phyloP scores from a whole-genome alignment of 2,797 vertebrate genomes.

The Phoxinus dragarum region DNA sequence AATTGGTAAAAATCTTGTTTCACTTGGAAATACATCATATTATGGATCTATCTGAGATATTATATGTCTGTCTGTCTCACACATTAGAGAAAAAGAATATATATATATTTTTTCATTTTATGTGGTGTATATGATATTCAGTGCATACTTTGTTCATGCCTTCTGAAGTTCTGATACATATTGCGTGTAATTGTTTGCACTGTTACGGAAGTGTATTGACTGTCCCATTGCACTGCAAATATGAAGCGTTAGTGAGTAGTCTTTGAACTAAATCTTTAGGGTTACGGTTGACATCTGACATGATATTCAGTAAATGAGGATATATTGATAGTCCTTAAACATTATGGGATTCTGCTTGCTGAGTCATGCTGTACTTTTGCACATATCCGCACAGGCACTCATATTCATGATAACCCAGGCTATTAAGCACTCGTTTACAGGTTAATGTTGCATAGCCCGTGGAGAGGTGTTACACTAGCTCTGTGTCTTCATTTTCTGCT shows the following conservation, averaged over 20 bases:
- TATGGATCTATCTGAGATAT: neutral
- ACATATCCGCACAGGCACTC: neutral
- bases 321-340: slow-evolving; percentile 6
- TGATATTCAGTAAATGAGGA: slow-evolving; percentile 1
- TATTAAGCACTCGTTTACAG: slow-evolving; percentile 40
- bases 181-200: neutral
- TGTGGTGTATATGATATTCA: neutral
- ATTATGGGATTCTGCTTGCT: slow-evolving; percentile 13
- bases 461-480: slow-evolving; percentile 13
- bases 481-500: slow-evolving; percentile 31
- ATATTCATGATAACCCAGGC: slow-evolving; percentile 23
- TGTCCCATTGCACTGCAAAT: neutral
- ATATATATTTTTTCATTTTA: neutral
- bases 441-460: slow-evolving; percentile 35
- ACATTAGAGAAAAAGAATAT: neutral
- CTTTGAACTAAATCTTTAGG: neutral
- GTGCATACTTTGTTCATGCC: neutral
- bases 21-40: neutral
- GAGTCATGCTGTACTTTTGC: slow-evolving; percentile 20
- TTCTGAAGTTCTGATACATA: neutral
- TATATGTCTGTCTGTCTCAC: neutral
- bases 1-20: neutral
- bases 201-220: neutral
- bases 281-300: neutral
- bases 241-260: neutral